Conservation (phyloP, 2,888 invertebrate species). For the Cyaniris semiargus region DNA sequence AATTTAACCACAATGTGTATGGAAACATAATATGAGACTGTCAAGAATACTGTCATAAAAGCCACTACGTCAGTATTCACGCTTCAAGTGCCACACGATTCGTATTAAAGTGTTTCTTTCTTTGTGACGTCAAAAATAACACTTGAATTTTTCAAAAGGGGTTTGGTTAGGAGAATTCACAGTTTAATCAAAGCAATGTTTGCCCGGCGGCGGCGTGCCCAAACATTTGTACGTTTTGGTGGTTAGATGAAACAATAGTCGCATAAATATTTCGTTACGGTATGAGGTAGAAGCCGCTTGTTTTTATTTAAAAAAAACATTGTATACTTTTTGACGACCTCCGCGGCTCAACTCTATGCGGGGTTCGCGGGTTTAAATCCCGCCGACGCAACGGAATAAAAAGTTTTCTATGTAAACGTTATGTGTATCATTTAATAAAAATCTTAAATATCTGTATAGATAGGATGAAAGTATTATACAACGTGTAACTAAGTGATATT, state of each 20-base stretch:
- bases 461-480: too few relatives aligned
- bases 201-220: constrained; percentile 16
- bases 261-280: constrained; percentile 19
- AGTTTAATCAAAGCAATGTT: constrained; percentile 29
- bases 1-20: constrained; percentile 11
- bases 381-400: too few relatives aligned
- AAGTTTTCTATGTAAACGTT: too few relatives aligned
- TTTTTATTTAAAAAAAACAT: background rate
- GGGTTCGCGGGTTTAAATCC: too few relatives aligned
- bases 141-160: constrained; percentile 24
- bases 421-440: too few relatives aligned
- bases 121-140: constrained; percentile 22
- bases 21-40: background rate
- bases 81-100: constrained; percentile 12
- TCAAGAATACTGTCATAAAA: constrained; percentile 2
- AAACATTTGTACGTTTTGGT: constrained; percentile 25
- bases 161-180: constrained; percentile 5
- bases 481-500: too few relatives aligned
- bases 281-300: background rate
- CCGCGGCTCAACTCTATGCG: too few relatives aligned
- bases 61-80: constrained; percentile 17
- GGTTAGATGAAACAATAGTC: constrained; percentile 21
- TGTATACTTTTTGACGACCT: background rate
- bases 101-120: constrained; percentile 18
- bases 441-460: too few relatives aligned